phyloP scores from a whole-genome alignment of 2,888 invertebrate species.

The Halictus quadricinctus region DNA sequence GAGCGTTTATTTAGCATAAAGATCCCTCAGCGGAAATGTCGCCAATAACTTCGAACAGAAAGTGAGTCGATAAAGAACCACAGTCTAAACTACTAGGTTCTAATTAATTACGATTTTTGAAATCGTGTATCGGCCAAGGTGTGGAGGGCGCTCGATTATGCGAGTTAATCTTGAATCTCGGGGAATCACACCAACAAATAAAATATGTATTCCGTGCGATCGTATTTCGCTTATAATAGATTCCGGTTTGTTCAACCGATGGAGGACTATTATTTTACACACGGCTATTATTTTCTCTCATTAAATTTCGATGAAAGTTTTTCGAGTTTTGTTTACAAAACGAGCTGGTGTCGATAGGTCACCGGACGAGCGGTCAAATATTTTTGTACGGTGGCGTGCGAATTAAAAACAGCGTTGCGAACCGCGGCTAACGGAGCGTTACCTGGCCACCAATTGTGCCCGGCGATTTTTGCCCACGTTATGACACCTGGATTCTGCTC shows the following conservation, averaged over 20 bases:
- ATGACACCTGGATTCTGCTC: slow-evolving; percentile 77
- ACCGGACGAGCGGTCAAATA: background rate
- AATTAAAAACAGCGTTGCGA: background rate
- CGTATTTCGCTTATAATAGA: background rate
- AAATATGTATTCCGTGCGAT: background rate
- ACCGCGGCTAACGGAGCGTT: background rate
- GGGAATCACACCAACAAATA: no score
- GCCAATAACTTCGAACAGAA: no score
- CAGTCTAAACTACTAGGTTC: no score
- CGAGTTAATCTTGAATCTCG: no score
- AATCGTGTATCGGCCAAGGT: no score
- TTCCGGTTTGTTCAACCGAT: background rate
- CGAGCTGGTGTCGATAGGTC: background rate
- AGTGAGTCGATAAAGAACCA: no score
- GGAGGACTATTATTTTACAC: background rate
- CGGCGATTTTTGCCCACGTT: slow-evolving; percentile 77
- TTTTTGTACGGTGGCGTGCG: background rate
- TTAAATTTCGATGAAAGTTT: background rate
- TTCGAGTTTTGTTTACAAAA: background rate
- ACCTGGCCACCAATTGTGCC: slow-evolving; percentile 80
- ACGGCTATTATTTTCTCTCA: background rate
- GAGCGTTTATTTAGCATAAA: no score
- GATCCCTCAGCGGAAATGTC: no score
- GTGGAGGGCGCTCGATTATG: no score
- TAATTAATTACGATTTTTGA: no score